Base-by-base conservation (phyloP, 2,888 invertebrate genomes). In the Patella ulyssiponensis region DNA sequence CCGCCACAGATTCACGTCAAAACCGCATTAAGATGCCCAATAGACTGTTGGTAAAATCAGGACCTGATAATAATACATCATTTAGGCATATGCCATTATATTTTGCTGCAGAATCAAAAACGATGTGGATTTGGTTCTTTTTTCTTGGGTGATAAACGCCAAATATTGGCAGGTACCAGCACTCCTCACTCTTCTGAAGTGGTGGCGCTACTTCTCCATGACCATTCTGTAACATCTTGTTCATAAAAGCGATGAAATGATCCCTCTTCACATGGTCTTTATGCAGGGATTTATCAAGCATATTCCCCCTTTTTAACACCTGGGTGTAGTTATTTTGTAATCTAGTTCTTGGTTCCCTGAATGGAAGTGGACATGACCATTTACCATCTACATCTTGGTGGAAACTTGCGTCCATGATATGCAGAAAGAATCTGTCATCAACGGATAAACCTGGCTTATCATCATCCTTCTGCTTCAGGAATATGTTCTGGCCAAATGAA, bases 151-250 rank as follows among this genome's bases (percentile, higher is more conserved):
- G 58, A 58, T 58, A 58, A 17, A 58, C 58, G 11, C 58, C 58
- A 58, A 58, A 58, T 14, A 58, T 58, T n/a, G 58, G n/a, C 5
- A n/a, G 58, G 58, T 58, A 58, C 58, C 58, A 58, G 9, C n/a
- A 58, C 12, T 58, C 15, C 7, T 58, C 58, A 58, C 11, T 20
- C 58, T 14, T 58, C 20, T 58, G 58, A 9, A 58, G 7, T n/a
- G 9, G 58, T 58, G 58, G n/a, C 17, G 58, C n/a, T 14, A 14
- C 9, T 20, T 58, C 58, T 14, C n/a, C 58, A 58, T 58, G 58
- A n/a, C 58, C 58, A 58, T 58, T 58, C n/a, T n/a, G n/a, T 7
- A 58, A 58, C 20, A 58, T 58, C n/a, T 58, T n/a, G n/a, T 58
- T 58, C 58, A 58, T 58, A 58, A 58, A 58, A 7, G n/a, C 20